Evolutionary conservation across 2,797 vertebrate species (phyloP).

Genomic region (Betta splendens): DNA sequence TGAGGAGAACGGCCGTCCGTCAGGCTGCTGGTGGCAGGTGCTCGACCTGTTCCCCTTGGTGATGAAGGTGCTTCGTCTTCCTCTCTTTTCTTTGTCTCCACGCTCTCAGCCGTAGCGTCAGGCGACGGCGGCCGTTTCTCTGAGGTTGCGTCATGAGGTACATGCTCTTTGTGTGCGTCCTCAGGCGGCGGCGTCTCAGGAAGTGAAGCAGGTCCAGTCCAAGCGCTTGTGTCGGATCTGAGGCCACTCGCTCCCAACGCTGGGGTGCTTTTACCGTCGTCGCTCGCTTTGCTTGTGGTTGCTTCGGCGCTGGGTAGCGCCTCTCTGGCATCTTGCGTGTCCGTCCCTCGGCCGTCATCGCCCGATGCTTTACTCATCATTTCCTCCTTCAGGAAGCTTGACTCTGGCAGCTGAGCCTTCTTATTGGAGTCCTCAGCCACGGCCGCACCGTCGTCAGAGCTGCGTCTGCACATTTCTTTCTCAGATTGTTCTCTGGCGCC

Average conservation of each 20-base stretch:
- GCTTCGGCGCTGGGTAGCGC: slow-evolving; percentile 32
- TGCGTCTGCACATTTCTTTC: slow-evolving; percentile 84
- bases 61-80: slow-evolving; percentile 36
- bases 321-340: slow-evolving; percentile 29
- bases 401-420: slow-evolving; percentile 38
- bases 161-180: slow-evolving; percentile 26
- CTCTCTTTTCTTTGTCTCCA: slow-evolving; percentile 33
- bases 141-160: slow-evolving; percentile 40
- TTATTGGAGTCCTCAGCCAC: slow-evolving; percentile 59
- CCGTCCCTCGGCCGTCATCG: slow-evolving; percentile 23
- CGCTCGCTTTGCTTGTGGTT: too few species aligned
- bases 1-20: slow-evolving; percentile 38
- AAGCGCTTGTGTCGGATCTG: slow-evolving; percentile 26
- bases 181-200: slow-evolving; percentile 44
- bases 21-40: slow-evolving; percentile 32
- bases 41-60: slow-evolving; percentile 29
- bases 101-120: slow-evolving; percentile 23
- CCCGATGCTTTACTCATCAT: slow-evolving; percentile 33
- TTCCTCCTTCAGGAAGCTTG: slow-evolving; percentile 41
- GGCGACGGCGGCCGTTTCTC: slow-evolving; percentile 37
- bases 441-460: slow-evolving; percentile 48
- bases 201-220: slow-evolving; percentile 5
- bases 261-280: slow-evolving; percentile 1
- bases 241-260: slow-evolving; percentile 9
- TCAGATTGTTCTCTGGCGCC: slow-evolving; percentile 93